A percentile compares a stretch with the other conserved stretches of the same genome.
phyloP scores from a whole-genome alignment of 1,140 invertebrate species.

The Drosophila nasuta region DNA sequence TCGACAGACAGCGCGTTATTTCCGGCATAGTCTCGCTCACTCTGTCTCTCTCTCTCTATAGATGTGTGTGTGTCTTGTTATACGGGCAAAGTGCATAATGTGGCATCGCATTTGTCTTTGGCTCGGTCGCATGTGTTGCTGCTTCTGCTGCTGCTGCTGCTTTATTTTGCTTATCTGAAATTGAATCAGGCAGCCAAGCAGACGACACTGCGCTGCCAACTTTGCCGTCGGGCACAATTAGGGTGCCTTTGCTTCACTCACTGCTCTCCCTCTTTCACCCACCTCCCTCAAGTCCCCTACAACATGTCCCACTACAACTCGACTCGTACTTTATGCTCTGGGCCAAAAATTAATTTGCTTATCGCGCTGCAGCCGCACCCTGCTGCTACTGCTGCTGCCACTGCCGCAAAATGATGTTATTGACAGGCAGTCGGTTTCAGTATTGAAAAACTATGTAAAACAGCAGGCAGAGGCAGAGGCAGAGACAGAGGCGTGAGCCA shows the following conservation, averaged over 20 bases:
- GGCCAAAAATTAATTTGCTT: conserved; percentile 81
- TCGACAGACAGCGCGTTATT: conserved; percentile 71
- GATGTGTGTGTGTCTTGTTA: conserved; percentile 42
- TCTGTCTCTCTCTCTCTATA: neutral
- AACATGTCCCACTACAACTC: neutral
- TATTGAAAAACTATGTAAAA: conserved; percentile 72
- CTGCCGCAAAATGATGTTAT: conserved; percentile 74
- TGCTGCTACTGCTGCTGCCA: conserved; percentile 3
- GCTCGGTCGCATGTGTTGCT: conserved; percentile 62
- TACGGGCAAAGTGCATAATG: conserved; percentile 80
- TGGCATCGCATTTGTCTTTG: conserved; percentile 80
- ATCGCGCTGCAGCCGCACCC: conserved; percentile 71
- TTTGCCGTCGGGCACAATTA: conserved; percentile 79
- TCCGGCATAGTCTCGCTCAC: conserved; percentile 42
- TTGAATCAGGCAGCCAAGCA: conserved; percentile 80
- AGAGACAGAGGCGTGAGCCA: neutral
- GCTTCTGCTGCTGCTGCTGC: conserved; percentile 60
- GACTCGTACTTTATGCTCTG: conserved; percentile 13
- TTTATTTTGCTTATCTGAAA: conserved; percentile 83
- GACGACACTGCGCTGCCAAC: conserved; percentile 55
- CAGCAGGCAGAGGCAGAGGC: neutral
- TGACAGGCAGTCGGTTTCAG: conserved; percentile 59
- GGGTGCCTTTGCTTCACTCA: conserved; percentile 48
- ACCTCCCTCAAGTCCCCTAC: neutral
- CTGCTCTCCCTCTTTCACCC: neutral